Conservation (phyloP, 2,797 vertebrate species). For the Malurus splendens region DNA sequence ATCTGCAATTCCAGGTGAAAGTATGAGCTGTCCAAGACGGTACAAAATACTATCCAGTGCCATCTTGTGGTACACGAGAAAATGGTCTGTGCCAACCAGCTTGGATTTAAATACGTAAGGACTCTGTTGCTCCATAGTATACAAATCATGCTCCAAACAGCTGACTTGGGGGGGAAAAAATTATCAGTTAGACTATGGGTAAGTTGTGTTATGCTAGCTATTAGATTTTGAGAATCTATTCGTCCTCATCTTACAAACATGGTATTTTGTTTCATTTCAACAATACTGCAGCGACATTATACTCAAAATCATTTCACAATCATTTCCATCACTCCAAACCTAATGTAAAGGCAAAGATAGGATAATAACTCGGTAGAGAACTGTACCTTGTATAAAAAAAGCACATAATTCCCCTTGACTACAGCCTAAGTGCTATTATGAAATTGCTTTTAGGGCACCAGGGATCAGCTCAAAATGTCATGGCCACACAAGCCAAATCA, state of each 20-base stretch:
- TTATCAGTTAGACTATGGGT: not conserved
- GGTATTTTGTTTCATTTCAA: not conserved
- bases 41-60: not conserved
- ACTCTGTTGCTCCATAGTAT: not conserved
- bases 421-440: not conserved
- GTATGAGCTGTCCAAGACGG: not conserved
- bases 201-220: not conserved
- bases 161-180: no score
- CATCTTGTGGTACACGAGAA: conserved; percentile 47
- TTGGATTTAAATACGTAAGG: not conserved
- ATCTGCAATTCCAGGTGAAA: not conserved
- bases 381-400: not conserved
- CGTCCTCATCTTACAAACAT: not conserved
- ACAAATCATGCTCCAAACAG: not conserved
- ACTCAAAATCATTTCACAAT: not conserved
- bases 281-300: not conserved
- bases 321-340: not conserved
- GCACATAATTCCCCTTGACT: not conserved
- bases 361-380: not conserved
- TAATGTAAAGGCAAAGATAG: not conserved
- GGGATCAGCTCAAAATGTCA: not conserved
- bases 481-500: not conserved
- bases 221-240: not conserved
- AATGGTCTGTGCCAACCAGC: not conserved
- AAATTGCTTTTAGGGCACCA: not conserved